These are phyloP conservation scores for Anarsia innoxiella DNA, from an alignment of 2,888 invertebrate genomes.

Conservation along the genomic window DNA sequence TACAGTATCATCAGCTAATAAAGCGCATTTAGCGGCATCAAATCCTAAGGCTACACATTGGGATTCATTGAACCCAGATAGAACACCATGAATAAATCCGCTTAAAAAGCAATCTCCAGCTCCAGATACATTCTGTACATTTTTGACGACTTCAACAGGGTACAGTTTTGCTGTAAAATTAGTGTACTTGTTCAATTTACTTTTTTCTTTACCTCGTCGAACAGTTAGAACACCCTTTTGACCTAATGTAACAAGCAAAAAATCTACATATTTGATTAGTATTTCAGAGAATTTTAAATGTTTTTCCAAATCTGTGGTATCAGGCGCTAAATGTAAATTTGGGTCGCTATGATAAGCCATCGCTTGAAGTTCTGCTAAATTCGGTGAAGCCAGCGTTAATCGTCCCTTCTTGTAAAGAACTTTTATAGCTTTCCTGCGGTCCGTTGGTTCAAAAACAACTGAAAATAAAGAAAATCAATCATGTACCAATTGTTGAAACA, in stretches of 20 bases:
- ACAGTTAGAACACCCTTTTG: slow-evolving; percentile 74
- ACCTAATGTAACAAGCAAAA: slow-evolving; percentile 78
- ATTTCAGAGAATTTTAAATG: slow-evolving; percentile 39
- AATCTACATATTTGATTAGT: slow-evolving; percentile 67
- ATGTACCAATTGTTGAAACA: too few species aligned
- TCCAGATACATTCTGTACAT: slow-evolving; percentile 84
- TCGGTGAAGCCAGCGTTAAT: slow-evolving; percentile 86
- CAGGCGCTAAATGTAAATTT: slow-evolving; percentile 24
- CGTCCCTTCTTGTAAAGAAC: slow-evolving; percentile 76
- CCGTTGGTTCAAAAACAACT: slow-evolving; percentile 95
- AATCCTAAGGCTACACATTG: slow-evolving; percentile 78
- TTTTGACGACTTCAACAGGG: slow-evolving; percentile 41
- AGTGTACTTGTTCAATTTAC: too few species aligned
- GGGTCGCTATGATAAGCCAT: slow-evolving; percentile 75
- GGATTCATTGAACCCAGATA: slow-evolving; percentile 71
- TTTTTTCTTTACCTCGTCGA: slow-evolving; percentile 20
- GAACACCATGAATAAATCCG: slow-evolving; percentile 79
- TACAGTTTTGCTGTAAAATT: slow-evolving; percentile 40
- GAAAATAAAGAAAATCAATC: too few species aligned
- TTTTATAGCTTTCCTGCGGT: slow-evolving; percentile 83
- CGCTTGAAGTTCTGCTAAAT: slow-evolving; percentile 82
- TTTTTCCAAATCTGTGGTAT: slow-evolving; percentile 30
- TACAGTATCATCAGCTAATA: slow-evolving; percentile 77
- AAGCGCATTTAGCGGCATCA: slow-evolving; percentile 75
- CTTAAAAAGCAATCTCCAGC: slow-evolving; percentile 87